Evolutionary conservation across 1,140 invertebrate species (phyloP).

Genomic region (Listronotus oregonensis): DNA sequence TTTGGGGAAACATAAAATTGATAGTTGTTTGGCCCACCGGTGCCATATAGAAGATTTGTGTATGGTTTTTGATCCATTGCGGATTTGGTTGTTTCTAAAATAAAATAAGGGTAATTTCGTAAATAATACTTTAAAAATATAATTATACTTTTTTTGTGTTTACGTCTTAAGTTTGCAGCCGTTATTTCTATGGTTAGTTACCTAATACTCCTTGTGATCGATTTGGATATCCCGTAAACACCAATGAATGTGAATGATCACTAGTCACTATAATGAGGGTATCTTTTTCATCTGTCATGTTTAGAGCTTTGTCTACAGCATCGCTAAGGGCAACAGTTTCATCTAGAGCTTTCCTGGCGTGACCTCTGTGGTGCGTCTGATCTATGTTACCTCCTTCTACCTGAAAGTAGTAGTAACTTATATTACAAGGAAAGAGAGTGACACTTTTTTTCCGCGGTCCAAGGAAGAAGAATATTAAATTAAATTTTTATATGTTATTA

Average conservation of each 20-base stretch:
- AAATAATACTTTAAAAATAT: not conserved
- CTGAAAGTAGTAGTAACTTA: conserved; percentile 50
- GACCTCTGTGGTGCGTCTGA: conserved; percentile 82
- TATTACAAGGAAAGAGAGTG: not conserved
- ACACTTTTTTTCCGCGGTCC: not conserved
- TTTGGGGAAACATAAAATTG: conserved; percentile 61
- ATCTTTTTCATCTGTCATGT: conserved; percentile 65
- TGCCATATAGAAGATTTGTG: conserved; percentile 81
- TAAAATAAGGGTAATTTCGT: not conserved
- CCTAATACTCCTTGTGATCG: conserved; percentile 71
- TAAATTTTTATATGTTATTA: too few relatives aligned
- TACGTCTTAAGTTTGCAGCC: too few relatives aligned
- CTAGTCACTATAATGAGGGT: conserved; percentile 90
- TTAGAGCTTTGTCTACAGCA: conserved; percentile 69
- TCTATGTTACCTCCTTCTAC: conserved; percentile 88
- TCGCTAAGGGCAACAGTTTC: conserved; percentile 81
- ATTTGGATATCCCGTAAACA: conserved; percentile 74
- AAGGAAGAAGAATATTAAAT: too few relatives aligned
- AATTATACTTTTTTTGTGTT: not conserved
- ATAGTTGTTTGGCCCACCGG: conserved; percentile 71
- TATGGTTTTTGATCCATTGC: conserved; percentile 72
- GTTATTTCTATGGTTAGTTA: too few relatives aligned
- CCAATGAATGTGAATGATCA: conserved; percentile 83
- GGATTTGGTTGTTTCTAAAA: conserved; percentile 55
- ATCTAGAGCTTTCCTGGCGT: conserved; percentile 75